Evolutionary conservation across 2,113 vertebrate genomes (phyloP).

Genomic region (Nicator chloris): DNA sequence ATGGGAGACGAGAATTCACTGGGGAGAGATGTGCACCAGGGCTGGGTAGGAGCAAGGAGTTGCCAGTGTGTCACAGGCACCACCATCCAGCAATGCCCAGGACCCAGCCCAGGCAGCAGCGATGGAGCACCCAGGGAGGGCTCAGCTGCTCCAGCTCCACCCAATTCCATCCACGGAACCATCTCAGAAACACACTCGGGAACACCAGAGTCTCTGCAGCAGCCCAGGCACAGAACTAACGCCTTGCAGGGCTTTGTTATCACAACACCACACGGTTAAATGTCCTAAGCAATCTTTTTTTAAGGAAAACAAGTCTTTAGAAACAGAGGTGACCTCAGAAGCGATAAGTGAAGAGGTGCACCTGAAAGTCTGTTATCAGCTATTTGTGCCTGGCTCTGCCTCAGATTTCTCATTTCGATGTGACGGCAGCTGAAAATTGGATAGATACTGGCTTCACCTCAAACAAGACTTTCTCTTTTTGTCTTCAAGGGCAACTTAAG

Average conservation of each 20-base stretch:
- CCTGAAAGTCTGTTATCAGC: constrained; percentile 77
- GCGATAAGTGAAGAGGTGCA: constrained; percentile 73
- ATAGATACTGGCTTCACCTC: constrained; percentile 71
- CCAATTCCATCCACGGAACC: not conserved
- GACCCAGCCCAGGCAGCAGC: not conserved
- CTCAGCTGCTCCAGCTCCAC: not conserved
- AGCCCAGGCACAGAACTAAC: constrained; percentile 30
- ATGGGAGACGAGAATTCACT: not conserved
- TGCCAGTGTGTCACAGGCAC: accelerated
- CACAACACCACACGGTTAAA: constrained; percentile 44
- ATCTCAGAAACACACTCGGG: not conserved
- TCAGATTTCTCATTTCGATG: constrained; percentile 83
- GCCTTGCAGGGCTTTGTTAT: constrained; percentile 23
- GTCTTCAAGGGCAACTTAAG: constrained; percentile 61
- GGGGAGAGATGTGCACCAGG: not conserved
- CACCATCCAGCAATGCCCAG: not conserved
- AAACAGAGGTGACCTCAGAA: constrained; percentile 76
- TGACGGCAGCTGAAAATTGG: constrained; percentile 76
- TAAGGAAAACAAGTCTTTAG: constrained; percentile 74
- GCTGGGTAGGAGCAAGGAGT: not conserved
- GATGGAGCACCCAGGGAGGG: not conserved
- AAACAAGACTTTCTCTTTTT: constrained; percentile 67
- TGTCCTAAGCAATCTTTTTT: constrained; percentile 68
- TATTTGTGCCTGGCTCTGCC: constrained; percentile 65
- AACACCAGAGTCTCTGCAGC: not conserved